phyloP scores from a whole-genome alignment of 2,113 vertebrate species.

The Propithecus coquereli region DNA sequence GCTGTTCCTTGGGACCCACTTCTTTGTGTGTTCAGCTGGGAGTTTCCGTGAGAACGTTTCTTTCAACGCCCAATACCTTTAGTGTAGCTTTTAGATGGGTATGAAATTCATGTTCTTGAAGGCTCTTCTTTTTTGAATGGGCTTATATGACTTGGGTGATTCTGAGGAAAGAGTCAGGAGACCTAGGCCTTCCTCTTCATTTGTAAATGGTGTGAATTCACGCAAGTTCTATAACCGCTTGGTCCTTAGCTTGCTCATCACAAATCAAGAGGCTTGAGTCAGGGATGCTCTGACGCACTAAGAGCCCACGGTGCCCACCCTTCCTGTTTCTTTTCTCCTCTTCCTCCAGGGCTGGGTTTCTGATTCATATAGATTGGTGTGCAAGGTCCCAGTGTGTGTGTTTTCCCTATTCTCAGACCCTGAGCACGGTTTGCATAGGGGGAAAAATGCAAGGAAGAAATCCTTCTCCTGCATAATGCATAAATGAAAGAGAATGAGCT shows the following conservation, averaged over 20 bases:
- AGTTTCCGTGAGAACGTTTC: slow-evolving; percentile 62
- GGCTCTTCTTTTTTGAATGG: not conserved
- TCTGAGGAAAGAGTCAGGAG: not conserved
- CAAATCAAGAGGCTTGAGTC: not conserved
- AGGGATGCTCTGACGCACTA: not conserved
- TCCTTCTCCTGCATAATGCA: slow-evolving; percentile 22
- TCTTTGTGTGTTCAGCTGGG: slow-evolving; percentile 75
- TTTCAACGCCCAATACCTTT: not conserved
- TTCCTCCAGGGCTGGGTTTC: not conserved
- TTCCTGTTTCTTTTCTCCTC: not conserved
- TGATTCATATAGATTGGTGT: slow-evolving; percentile 8
- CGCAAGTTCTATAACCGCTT: not conserved
- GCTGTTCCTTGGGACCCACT: slow-evolving; percentile 39
- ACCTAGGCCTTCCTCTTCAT: not conserved
- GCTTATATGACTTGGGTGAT: not conserved
- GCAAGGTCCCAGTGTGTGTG: not conserved
- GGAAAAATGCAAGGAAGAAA: slow-evolving; percentile 31
- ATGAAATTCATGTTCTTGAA: not conserved
- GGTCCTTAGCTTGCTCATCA: not conserved
- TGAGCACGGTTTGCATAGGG: not conserved
- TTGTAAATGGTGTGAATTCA: not conserved
- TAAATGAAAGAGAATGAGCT: not conserved
- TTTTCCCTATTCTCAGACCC: not conserved
- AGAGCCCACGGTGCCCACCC: too few species aligned
- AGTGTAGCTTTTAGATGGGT: slow-evolving; percentile 11